These are phyloP conservation scores for Limnephilus rhombicus DNA, from an alignment of 2,888 invertebrate genomes.

Conservation along the genomic window DNA sequence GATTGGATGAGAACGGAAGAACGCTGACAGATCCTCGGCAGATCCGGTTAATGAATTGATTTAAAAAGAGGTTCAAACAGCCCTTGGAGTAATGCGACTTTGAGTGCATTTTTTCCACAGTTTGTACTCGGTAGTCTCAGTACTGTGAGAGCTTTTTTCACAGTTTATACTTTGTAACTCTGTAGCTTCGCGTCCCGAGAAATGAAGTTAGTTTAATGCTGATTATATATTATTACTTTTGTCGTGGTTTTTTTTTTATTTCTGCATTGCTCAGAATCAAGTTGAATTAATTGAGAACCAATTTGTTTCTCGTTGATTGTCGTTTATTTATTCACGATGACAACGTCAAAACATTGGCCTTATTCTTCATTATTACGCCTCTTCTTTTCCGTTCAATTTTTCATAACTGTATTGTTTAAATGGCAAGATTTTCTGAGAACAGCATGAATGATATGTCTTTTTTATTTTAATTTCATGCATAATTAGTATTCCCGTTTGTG, in stretches of 20 bases:
- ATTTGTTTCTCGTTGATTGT: background rate
- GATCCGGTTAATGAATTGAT: slow-evolving; percentile 36
- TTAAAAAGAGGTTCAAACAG: background rate
- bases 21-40: background rate
- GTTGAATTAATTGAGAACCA: background rate
- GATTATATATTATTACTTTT: background rate
- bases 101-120: background rate
- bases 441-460: background rate
- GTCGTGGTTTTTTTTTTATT: background rate
- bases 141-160: too few relatives aligned
- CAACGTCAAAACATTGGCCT: background rate
- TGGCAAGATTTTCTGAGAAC: background rate
- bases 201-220: background rate
- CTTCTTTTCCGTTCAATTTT: background rate
- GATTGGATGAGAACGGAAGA: background rate
- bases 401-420: background rate
- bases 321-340: background rate
- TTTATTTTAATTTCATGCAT: background rate
- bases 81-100: background rate
- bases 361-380: background rate
- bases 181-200: background rate
- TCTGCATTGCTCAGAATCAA: background rate
- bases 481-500: background rate
- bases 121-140: background rate
- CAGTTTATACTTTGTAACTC: background rate